phyloP scores from a whole-genome alignment of 1,140 invertebrate species.

The Drosophila eugracilis region DNA sequence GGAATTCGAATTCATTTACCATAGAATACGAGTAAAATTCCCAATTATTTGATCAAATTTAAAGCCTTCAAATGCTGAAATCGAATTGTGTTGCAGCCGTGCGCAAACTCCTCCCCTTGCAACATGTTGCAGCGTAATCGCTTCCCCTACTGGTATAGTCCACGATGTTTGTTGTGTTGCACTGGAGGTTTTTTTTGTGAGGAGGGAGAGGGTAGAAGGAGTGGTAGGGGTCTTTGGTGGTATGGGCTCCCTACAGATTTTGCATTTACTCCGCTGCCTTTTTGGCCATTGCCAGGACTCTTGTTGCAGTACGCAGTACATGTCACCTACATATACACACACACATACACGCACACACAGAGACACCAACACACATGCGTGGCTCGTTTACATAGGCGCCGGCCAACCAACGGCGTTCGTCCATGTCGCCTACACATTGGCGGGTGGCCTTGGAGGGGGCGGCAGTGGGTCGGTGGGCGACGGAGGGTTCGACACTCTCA shows the following conservation, averaged over 20 bases:
- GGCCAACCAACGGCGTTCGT: conserved; percentile 72
- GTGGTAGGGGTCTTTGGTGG: conserved; percentile 5
- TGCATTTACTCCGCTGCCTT: conserved; percentile 79
- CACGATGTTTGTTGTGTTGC: conserved; percentile 22
- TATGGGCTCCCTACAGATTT: conserved; percentile 74
- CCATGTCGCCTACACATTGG: conserved; percentile 68
- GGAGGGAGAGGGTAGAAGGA: too few relatives aligned
- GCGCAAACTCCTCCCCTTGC: conserved; percentile 70
- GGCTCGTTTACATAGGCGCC: conserved; percentile 77
- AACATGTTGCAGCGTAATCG: conserved; percentile 78
- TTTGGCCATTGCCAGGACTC: conserved; percentile 66
- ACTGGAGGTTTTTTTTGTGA: conserved; percentile 2
- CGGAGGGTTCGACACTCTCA: conserved; percentile 65
- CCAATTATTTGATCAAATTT: not conserved
- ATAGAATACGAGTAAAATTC: not conserved
- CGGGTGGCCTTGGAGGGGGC: conserved; percentile 25
- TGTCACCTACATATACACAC: conserved; percentile 74
- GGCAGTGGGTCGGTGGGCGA: conserved; percentile 27
- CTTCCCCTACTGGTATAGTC: conserved; percentile 49
- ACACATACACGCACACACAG: conserved; percentile 10
- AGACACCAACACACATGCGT: conserved; percentile 54
- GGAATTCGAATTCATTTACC: not conserved
- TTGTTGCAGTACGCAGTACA: conserved; percentile 73
- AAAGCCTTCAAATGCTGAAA: not conserved
- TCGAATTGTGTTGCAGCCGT: conserved; percentile 2